Evolutionary conservation across 2,888 invertebrate species (phyloP).

Genomic region (Dynastes grantii): DNA sequence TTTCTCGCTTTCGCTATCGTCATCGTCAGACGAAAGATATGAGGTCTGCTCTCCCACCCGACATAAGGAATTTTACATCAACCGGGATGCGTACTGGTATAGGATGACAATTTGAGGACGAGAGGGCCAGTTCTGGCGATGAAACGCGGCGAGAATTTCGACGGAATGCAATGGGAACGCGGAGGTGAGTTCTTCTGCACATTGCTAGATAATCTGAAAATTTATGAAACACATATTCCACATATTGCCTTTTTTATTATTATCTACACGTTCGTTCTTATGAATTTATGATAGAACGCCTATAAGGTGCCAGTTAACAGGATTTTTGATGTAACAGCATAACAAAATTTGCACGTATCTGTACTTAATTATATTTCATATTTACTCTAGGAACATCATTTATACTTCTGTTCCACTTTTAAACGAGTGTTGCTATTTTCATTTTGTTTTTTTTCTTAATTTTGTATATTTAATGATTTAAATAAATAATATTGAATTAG

Average conservation of each 20-base stretch:
- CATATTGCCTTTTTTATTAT: conserved; percentile 34
- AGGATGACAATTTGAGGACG: conserved; percentile 61
- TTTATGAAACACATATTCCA: conserved; percentile 46
- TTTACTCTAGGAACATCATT: no score
- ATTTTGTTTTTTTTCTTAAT: no score
- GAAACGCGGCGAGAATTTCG: conserved; percentile 60
- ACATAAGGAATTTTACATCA: conserved; percentile 60
- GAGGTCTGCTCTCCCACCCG: conserved; percentile 53
- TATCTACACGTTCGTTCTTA: conserved; percentile 15
- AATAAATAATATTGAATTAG: no score
- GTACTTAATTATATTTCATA: no score
- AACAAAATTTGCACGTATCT: no score
- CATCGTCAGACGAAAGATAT: conserved; percentile 51
- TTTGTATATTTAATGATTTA: no score
- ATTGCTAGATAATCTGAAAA: conserved; percentile 45
- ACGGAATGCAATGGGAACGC: conserved; percentile 55
- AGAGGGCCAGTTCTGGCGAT: conserved; percentile 56
- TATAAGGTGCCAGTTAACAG: background rate
- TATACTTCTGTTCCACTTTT: no score
- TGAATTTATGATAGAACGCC: conserved; percentile 4
- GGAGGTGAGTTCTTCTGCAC: conserved; percentile 43
- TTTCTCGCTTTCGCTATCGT: conserved; percentile 48
- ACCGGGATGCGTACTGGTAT: conserved; percentile 56
- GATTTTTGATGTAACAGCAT: background rate
- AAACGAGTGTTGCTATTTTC: no score